These are phyloP conservation scores for Carcinoscorpius rotundicauda DNA, from an alignment of 1,140 invertebrate species.

Conservation along the genomic window DNA sequence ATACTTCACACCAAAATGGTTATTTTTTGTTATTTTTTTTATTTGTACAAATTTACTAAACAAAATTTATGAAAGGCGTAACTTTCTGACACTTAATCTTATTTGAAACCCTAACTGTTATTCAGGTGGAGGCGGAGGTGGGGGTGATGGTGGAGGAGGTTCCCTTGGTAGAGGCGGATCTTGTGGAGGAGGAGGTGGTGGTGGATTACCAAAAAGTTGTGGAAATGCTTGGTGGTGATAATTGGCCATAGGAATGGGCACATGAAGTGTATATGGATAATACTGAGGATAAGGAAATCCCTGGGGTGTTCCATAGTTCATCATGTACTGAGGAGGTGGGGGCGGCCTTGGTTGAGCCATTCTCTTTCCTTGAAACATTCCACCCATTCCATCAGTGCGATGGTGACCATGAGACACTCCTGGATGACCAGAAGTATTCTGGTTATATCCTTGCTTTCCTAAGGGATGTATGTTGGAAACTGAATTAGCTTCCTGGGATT, in stretches of 20 bases:
- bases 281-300: background rate
- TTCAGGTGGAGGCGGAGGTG: background rate
- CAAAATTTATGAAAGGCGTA: no score
- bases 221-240: background rate
- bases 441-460: background rate
- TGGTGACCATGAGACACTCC: no score
- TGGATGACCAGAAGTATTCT: background rate
- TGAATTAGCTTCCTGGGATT: background rate
- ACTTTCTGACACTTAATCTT: no score
- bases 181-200: background rate
- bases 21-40: no score
- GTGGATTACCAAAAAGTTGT: background rate
- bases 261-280: background rate
- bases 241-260: background rate
- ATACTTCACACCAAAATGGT: no score
- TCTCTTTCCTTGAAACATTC: no score
- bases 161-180: conserved; percentile 1
- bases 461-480: background rate
- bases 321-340: background rate
- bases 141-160: background rate
- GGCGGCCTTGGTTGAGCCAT: background rate
- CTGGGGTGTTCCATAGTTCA: background rate
- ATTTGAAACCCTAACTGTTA: background rate
- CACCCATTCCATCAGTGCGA: no score
- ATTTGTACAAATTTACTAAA: no score